phyloP scores from a whole-genome alignment of 2,113 vertebrate species.

The Burhinus oedicnemus region DNA sequence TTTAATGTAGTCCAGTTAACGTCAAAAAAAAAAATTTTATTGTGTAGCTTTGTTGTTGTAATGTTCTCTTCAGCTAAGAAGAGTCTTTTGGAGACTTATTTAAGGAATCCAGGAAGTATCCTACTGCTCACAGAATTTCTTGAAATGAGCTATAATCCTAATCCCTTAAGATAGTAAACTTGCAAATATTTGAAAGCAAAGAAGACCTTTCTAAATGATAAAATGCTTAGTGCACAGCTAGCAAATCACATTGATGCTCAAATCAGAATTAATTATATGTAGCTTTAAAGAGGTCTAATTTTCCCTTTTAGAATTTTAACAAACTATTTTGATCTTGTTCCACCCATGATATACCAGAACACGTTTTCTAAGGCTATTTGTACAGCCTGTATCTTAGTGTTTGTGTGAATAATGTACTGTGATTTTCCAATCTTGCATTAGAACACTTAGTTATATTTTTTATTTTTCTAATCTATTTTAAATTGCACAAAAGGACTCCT shows the following conservation, averaged over 20 bases:
- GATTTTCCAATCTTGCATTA: not conserved
- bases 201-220: not conserved
- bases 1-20: not conserved
- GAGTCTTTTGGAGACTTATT: not conserved
- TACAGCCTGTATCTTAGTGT: not conserved
- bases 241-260: not conserved
- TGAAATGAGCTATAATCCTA: not conserved
- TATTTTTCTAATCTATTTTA: not conserved
- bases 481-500: not conserved
- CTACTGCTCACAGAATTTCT: not conserved
- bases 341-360: not conserved
- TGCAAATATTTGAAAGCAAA: not conserved
- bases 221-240: not conserved
- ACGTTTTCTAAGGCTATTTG: not conserved
- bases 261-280: not conserved
- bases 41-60: not conserved
- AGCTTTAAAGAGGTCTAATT: not conserved
- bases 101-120: not conserved
- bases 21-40: not conserved
- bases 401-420: not conserved
- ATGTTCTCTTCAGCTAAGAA: not conserved
- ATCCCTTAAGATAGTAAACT: not conserved
- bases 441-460: not conserved
- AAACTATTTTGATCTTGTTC: not conserved
- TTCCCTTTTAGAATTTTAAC: not conserved